Conservation (phyloP, 2,888 invertebrate genomes). For the Laspeyria flexula region DNA sequence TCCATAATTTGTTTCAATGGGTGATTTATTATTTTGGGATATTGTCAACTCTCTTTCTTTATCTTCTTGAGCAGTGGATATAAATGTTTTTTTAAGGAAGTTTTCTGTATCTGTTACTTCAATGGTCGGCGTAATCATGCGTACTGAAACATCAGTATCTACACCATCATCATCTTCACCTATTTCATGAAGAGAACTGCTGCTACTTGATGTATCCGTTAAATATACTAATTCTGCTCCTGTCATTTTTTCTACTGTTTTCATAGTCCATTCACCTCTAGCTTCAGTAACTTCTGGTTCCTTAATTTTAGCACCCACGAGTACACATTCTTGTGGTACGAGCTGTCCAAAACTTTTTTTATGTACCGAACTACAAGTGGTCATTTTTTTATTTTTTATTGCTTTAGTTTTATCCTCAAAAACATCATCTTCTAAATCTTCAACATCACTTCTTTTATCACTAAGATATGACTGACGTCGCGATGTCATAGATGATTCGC, state of each 20-base stretch:
- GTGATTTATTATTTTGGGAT: neutral
- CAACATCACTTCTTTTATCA: constrained; percentile 77
- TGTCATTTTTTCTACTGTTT: constrained; percentile 81
- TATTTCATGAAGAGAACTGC: constrained; percentile 86
- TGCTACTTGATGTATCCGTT: constrained; percentile 88
- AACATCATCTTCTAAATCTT: constrained; percentile 82
- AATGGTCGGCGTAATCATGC: constrained; percentile 82
- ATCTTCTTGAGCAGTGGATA: constrained; percentile 37
- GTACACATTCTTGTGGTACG: constrained; percentile 80
- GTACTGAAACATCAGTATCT: constrained; percentile 77
- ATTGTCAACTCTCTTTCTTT: constrained; percentile 21
- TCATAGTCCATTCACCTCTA: constrained; percentile 83
- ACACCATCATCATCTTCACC: constrained; percentile 77
- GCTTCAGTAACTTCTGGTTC: constrained; percentile 86
- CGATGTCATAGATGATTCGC: constrained; percentile 87
- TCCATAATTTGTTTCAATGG: neutral
- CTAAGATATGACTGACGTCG: constrained; percentile 82
- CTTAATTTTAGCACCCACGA: constrained; percentile 88
- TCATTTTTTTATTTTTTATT: constrained; percentile 46
- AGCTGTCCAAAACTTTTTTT: constrained; percentile 65
- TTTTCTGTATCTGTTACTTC: constrained; percentile 80
- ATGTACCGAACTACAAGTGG: constrained; percentile 51
- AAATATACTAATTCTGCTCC: constrained; percentile 90
- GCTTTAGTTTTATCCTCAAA: constrained; percentile 68
- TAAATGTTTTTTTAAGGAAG: constrained; percentile 68